A percentile compares a stretch with the other conserved stretches of the same genome.
phyloP scores from a whole-genome alignment of 2,113 vertebrate species.

The Marmota flaviventris region DNA sequence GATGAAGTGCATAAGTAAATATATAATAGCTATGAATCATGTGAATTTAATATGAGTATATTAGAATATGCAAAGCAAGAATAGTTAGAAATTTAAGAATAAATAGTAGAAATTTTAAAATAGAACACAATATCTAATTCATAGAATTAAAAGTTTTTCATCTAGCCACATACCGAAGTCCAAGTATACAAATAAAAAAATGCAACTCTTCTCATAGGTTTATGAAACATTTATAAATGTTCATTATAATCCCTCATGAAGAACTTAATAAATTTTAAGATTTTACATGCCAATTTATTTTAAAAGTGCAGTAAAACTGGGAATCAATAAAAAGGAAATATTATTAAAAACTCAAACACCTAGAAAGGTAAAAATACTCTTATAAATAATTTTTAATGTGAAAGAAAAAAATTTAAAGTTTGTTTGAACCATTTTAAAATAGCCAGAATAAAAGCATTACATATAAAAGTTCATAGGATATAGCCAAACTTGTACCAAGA shows the following conservation, averaged over 20 bases:
- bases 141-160: background rate
- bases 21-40: background rate
- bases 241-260: slow-evolving; percentile 26
- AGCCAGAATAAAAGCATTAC: slow-evolving; percentile 14
- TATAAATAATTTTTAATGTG: slow-evolving; percentile 28
- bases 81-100: slow-evolving; percentile 6
- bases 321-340: slow-evolving; percentile 32
- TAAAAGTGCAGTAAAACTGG: slow-evolving; percentile 25
- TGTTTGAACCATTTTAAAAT: background rate
- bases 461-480: slow-evolving; percentile 14
- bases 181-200: slow-evolving; percentile 48
- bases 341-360: slow-evolving; percentile 32
- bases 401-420: slow-evolving; percentile 13
- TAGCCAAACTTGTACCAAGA: background rate
- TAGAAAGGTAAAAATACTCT: background rate
- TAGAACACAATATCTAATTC: background rate
- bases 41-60: slow-evolving; percentile 29
- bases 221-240: slow-evolving; percentile 38
- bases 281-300: slow-evolving; percentile 32
- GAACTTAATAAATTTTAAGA: slow-evolving; percentile 32
- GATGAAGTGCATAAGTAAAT: background rate
- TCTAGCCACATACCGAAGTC: background rate
- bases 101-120: slow-evolving; percentile 3
- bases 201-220: slow-evolving; percentile 8
- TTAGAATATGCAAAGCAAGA: background rate